A percentile compares a stretch with the other conserved stretches of the same genome.
Conservation (phyloP, 2,113 vertebrate species). For the Phalacrocorax aristotelis region DNA sequence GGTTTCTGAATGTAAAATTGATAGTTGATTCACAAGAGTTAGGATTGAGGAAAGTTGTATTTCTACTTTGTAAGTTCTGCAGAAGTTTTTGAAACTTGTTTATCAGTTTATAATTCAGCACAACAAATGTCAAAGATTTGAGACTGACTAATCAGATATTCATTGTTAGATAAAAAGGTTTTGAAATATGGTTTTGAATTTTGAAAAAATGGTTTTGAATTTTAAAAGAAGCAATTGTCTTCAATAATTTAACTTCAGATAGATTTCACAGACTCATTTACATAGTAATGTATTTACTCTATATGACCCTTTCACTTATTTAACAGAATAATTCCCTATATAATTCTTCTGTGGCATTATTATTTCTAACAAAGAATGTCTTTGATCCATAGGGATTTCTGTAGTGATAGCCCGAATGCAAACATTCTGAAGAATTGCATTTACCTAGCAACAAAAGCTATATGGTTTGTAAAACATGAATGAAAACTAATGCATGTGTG, state of each 20-base stretch:
- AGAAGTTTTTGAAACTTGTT: neutral
- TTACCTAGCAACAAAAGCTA: conserved; percentile 8
- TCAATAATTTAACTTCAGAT: neutral
- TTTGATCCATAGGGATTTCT: conserved; percentile 53
- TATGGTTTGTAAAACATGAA: conserved; percentile 28
- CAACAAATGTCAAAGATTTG: neutral
- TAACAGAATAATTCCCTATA: neutral
- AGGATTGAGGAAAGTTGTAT: neutral
- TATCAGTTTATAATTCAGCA: neutral
- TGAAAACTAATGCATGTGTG: conserved; percentile 6
- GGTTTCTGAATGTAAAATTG: neutral
- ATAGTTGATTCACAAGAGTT: neutral
- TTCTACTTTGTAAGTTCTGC: neutral
- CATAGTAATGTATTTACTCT: neutral
- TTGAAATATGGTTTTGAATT: neutral
- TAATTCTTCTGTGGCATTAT: neutral
- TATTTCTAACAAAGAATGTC: conserved; percentile 4
- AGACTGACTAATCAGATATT: neutral
- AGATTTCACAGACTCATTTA: neutral
- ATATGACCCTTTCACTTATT: neutral
- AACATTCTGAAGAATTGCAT: conserved; percentile 39
- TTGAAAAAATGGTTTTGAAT: neutral
- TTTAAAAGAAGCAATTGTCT: neutral
- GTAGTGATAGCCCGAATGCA: conserved; percentile 12
- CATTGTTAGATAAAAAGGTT: neutral